Evolutionary conservation across 2,888 invertebrate genomes (phyloP), one percentile per base, ranked within the genome.

Genomic region (Erebia palarica): DNA sequence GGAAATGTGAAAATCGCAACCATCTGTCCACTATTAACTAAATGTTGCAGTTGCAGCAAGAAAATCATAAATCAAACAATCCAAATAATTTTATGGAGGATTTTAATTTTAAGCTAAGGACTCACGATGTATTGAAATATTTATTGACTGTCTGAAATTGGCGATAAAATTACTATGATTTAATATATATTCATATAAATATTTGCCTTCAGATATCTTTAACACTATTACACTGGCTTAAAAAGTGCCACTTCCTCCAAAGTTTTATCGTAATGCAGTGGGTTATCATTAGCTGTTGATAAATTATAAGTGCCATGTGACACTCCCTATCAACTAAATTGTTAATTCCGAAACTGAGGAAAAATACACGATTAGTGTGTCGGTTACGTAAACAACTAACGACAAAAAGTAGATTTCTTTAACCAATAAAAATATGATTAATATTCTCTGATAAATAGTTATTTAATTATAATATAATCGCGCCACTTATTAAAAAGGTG

Each of bases 251-350:
- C 85, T 90, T 89, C 87, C 85, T 88, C 81, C 80, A 81, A 87
- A 77, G 73, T 86, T 84, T 90, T 92, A 92, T 92, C 91, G 86
- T 85, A 87, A 87, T 88, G 87, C 87, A 90, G 86, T 86, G 86
- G 89, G 91, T 92, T 93, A 93, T 93, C 92, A 80, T 80, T 80
- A 82, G 81, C 81, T 87, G 36, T 36, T 36, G 91, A 92, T 92
- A 91, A 84, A 86, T 81, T 69, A 75, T 85, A 88, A 87, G 90
- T 90, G 91, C 88, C 90, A 89, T 90, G 91, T 89, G 91, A 89
- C 90, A 90, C 90, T 86, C 86, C 86, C 85, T 91, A 89, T 91
- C 90, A 80, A 82, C 85, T 80, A 82, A 90, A 74, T 74, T 74
- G 75, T 67, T 27, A 70, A 74, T 71, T 74, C 64, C 42, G 10